Percentiles rank a stretch among this genome's conserved stretches.
Evolutionary conservation across 1,140 invertebrate species (phyloP).

Genomic region (Anoplophora glabripennis): DNA sequence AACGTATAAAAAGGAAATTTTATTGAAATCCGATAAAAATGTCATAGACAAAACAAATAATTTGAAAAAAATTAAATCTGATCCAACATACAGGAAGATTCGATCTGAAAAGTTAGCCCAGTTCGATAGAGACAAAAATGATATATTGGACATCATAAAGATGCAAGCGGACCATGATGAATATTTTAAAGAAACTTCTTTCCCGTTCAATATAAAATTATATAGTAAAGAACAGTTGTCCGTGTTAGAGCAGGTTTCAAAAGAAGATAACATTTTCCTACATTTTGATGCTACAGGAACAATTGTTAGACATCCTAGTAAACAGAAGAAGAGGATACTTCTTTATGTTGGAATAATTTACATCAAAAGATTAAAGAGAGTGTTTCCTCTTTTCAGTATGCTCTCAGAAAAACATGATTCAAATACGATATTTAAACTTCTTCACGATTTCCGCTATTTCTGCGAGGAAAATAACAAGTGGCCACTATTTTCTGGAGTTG

Average conservation of each 20-base stretch:
- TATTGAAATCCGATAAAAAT: not conserved
- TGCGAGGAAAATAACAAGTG: conserved; percentile 5
- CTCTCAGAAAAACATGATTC: conserved; percentile 5
- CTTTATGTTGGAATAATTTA: conserved; percentile 12
- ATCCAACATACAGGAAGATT: conserved; percentile 9
- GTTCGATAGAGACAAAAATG: conserved; percentile 6
- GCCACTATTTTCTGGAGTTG: conserved; percentile 3
- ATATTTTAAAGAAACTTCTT: conserved; percentile 8
- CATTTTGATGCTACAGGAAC: conserved; percentile 10
- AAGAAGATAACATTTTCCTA: not conserved
- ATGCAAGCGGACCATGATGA: conserved; percentile 12
- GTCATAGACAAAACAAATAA: not conserved
- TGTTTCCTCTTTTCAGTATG: conserved; percentile 10
- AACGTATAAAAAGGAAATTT: not conserved
- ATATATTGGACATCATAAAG: conserved; percentile 2
- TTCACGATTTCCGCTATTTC: not conserved
- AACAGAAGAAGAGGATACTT: not conserved
- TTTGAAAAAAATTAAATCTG: conserved; percentile 15
- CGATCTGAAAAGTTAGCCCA: not conserved
- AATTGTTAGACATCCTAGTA: conserved; percentile 3
- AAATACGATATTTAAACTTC: not conserved
- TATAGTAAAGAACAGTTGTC: conserved; percentile 6
- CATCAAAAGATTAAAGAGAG: not conserved
- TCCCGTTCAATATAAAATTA: conserved; percentile 4
- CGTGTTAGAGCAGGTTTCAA: no score